Evolutionary conservation across 2,797 vertebrate species (phyloP).

Genomic region (Sardinella longiceps): DNA sequence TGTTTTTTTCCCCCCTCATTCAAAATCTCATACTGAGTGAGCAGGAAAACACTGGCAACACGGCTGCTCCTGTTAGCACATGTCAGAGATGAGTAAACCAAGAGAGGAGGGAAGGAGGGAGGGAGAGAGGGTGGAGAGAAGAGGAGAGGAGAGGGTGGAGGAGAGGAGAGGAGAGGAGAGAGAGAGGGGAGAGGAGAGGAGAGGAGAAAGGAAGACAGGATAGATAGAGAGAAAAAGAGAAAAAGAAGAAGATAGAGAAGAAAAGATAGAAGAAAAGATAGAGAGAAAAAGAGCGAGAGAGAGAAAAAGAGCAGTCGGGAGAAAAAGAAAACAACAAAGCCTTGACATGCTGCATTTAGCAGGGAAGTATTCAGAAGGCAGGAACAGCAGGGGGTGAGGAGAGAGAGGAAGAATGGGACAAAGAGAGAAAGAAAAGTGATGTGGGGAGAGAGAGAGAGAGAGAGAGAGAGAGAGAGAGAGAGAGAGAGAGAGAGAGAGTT

Average conservation of each 20-base stretch:
- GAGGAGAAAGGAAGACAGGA: not conserved
- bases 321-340: not conserved
- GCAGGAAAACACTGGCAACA: conserved; percentile 4
- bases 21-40: not conserved
- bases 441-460: not conserved
- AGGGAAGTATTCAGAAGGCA: not conserved
- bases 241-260: conserved; percentile 32
- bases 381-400: not conserved
- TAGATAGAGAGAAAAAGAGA: not conserved
- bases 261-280: conserved; percentile 9
- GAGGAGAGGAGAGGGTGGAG: too few relatives aligned
- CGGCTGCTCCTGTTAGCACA: not conserved
- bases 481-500: not conserved
- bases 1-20: not conserved
- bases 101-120: too few relatives aligned
- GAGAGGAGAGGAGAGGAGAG: not conserved
- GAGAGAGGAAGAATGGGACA: not conserved
- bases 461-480: not conserved
- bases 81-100: not conserved
- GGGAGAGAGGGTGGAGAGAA: too few relatives aligned
- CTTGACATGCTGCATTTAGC: not conserved
- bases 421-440: conserved; percentile 22
- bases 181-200: not conserved
- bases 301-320: not conserved
- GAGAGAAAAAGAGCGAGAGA: not conserved